Conservation (phyloP, 1,140 invertebrate genomes). For the Bombus waltoni region DNA sequence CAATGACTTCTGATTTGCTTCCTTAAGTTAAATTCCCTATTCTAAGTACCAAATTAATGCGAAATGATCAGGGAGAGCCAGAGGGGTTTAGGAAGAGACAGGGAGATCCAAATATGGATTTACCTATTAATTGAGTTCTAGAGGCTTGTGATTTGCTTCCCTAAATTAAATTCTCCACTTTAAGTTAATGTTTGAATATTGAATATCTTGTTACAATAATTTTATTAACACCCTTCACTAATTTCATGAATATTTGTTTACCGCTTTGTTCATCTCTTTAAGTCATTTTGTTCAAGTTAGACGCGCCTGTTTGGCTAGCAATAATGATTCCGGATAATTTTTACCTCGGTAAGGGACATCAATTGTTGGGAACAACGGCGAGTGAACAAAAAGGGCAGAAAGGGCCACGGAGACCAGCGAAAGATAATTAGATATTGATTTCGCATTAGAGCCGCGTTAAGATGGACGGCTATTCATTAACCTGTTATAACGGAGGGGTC, state of each 20-base stretch:
- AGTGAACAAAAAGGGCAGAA: slow-evolving; percentile 18
- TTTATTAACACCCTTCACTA: background rate
- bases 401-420: slow-evolving; percentile 20
- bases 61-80: background rate
- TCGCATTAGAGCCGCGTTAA: slow-evolving; percentile 68
- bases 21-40: background rate
- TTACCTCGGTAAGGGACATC: background rate
- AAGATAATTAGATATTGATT: slow-evolving; percentile 75
- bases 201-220: background rate
- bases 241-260: background rate
- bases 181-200: background rate
- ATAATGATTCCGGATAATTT: background rate
- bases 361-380: background rate
- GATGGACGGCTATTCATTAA: slow-evolving; percentile 66
- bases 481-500: slow-evolving; percentile 57
- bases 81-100: background rate
- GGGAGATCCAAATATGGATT: background rate
- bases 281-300: background rate
- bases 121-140: background rate
- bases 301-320: background rate
- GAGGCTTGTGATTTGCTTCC: background rate
- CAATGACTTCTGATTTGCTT: background rate
- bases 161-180: background rate
- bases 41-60: background rate
- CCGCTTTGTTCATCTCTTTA: background rate